phyloP scores from a whole-genome alignment of 1,140 invertebrate genomes.

The Philopotamus ludificatus region DNA sequence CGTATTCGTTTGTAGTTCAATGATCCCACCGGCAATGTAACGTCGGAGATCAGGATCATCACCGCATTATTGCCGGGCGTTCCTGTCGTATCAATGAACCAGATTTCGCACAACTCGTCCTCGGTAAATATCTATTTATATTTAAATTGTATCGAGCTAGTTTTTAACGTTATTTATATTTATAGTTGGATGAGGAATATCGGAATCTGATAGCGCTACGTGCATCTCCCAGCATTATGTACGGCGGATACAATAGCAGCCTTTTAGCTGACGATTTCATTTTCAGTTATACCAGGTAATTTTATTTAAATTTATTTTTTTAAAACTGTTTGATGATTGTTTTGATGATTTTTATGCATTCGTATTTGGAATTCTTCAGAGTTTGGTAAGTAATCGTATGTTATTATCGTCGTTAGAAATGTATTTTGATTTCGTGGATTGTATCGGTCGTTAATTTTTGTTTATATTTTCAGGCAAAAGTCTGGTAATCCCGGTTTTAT shows the following conservation, averaged over 20 bases:
- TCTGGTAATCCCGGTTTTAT: conserved; percentile 69
- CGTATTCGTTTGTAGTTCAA: conserved; percentile 34
- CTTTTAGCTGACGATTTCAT: conserved; percentile 55
- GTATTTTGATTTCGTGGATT: too few species aligned
- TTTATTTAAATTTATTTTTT: background rate
- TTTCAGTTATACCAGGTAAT: conserved; percentile 64
- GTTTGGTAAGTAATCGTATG: background rate
- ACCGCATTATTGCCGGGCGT: conserved; percentile 72
- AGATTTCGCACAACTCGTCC: conserved; percentile 44
- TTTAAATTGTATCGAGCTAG: background rate
- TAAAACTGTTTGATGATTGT: too few species aligned
- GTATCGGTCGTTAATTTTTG: too few species aligned
- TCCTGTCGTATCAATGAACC: conserved; percentile 63
- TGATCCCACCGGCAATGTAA: conserved; percentile 34
- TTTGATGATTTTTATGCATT: background rate
- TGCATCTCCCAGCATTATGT: conserved; percentile 55
- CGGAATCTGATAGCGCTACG: conserved; percentile 51
- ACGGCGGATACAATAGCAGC: conserved; percentile 55
- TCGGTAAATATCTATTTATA: background rate
- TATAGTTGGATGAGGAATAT: conserved; percentile 29
- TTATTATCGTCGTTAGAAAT: too few species aligned
- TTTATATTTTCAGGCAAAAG: conserved; percentile 60
- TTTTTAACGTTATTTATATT: background rate
- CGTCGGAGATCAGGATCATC: conserved; percentile 60
- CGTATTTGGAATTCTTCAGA: background rate